These are phyloP conservation scores for Selene dorsalis DNA, from an alignment of 2,797 vertebrate genomes.

Conservation along the genomic window DNA sequence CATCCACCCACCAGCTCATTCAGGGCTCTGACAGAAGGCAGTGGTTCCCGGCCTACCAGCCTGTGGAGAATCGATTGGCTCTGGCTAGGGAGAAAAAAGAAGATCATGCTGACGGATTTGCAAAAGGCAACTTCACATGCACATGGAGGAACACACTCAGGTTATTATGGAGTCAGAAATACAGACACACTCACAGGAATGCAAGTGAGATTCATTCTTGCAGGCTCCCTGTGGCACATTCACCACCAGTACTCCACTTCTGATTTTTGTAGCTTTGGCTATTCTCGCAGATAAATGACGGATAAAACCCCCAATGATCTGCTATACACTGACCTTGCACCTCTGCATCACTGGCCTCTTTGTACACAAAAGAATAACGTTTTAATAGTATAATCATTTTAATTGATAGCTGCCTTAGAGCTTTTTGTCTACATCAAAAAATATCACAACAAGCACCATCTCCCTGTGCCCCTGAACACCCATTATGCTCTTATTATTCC, in stretches of 20 bases:
- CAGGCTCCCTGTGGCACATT: neutral
- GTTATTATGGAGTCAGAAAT: conserved; percentile 23
- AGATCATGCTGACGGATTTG: conserved; percentile 56
- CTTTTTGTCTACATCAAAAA: neutral
- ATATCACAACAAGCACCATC: neutral
- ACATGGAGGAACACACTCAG: conserved; percentile 20
- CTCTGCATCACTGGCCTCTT: neutral
- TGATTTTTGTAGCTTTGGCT: neutral
- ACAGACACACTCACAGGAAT: conserved; percentile 16
- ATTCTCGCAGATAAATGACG: neutral
- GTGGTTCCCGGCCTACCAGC: conserved; percentile 64
- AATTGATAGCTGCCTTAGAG: neutral
- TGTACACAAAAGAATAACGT: neutral
- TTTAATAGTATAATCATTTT: neutral
- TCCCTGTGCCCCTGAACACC: neutral
- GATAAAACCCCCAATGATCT: neutral
- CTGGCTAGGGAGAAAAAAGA: conserved; percentile 52
- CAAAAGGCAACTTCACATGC: conserved; percentile 31
- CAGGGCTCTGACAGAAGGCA: conserved; percentile 69
- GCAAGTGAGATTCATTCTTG: neutral
- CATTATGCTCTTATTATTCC: neutral
- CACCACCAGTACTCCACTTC: neutral
- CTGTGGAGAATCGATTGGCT: conserved; percentile 77
- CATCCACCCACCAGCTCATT: conserved; percentile 74
- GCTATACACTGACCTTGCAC: neutral